Evolutionary conservation across 2,888 invertebrate species (phyloP).

Genomic region (Ptychoptera albimana): DNA sequence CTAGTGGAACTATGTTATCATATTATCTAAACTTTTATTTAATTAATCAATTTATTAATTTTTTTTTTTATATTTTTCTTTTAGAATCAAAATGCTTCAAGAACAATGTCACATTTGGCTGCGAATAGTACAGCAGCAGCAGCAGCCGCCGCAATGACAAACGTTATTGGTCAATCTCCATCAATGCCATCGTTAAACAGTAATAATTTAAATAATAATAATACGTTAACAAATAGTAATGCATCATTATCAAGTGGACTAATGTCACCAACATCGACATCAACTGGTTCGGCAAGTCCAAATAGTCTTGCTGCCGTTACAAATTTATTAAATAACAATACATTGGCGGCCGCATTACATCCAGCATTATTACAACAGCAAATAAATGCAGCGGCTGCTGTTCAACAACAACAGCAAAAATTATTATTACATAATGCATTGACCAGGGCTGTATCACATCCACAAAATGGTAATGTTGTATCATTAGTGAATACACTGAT

Average conservation of each 20-base stretch:
- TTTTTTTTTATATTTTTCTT: slow-evolving; percentile 8
- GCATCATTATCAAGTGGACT: not conserved
- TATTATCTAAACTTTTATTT: not conserved
- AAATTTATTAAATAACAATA: slow-evolving; percentile 13
- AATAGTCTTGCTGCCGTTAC: slow-evolving; percentile 6
- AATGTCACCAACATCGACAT: slow-evolving; percentile 4
- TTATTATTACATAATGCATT: slow-evolving; percentile 23
- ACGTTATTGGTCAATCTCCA: slow-evolving; percentile 6
- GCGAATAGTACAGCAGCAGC: slow-evolving; percentile 6
- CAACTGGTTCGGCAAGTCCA: slow-evolving; percentile 1
- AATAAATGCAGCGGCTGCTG: slow-evolving; percentile 13
- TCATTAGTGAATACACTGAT: slow-evolving; percentile 23
- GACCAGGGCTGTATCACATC: slow-evolving; percentile 32
- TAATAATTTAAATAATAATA: slow-evolving; percentile 3
- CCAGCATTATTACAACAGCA: slow-evolving; percentile 14
- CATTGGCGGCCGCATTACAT: slow-evolving; percentile 10
- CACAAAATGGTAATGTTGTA: slow-evolving; percentile 29
- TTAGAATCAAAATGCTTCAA: slow-evolving; percentile 14
- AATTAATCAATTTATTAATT: not conserved
- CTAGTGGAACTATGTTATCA: not conserved
- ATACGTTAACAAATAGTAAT: not conserved
- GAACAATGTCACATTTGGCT: slow-evolving; percentile 12
- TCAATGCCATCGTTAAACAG: slow-evolving; percentile 6
- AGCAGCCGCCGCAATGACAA: slow-evolving; percentile 6
- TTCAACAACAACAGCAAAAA: slow-evolving; percentile 18